Base-by-base conservation (phyloP, 1,140 invertebrate genomes). In the Anastrepha ludens region DNA sequence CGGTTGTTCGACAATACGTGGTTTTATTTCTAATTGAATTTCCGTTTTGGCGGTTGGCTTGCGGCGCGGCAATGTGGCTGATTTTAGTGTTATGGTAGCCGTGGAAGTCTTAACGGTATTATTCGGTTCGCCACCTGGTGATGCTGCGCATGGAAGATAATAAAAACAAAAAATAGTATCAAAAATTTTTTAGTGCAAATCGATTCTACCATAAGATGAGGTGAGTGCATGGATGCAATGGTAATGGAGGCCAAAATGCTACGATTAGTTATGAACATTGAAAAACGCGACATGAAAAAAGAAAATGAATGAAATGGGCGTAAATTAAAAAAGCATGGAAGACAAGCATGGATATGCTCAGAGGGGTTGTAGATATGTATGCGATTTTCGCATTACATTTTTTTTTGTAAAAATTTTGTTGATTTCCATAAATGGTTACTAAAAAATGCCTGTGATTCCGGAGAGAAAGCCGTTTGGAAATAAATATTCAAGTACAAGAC, bases 81-180 rank as follows among this genome's bases (percentile, higher is more conserved):
- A 96, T 89, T 96, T 96, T 11, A 96, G 90, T 2, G 95, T 95
- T 62, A 96, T 96, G 87, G 96, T 95, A 87, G 95, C 95, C 2
- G 93, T 94, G 13, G 94, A 94, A 15, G 93, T 94, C 91, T 96
- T 95, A 39, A 94, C 94, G 3, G 94, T 94, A 91, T 88, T 70
- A 41, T 89, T 90, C 87, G 86, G 44, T 60, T 92, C 91, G 44
- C 70, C 88, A 11, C 91, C 91, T 0, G 91, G 90, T n/a, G 91
- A 92, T 87, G 90, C 92, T 92, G 87, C 29, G 55, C 8, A 11
- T 55, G 67, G 50, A 20, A 17, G 41, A 39, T 41, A 17, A 86
- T 86, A 86, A 87, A 17, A 41, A 58, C 13, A 47, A 8, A 74
- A 58, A 58, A 58, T 9, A 29, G 29, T n/a, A 81, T 58, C n/a